Evolutionary conservation across 2,797 vertebrate species (phyloP).

Genomic region (Hydrolagus colliei): DNA sequence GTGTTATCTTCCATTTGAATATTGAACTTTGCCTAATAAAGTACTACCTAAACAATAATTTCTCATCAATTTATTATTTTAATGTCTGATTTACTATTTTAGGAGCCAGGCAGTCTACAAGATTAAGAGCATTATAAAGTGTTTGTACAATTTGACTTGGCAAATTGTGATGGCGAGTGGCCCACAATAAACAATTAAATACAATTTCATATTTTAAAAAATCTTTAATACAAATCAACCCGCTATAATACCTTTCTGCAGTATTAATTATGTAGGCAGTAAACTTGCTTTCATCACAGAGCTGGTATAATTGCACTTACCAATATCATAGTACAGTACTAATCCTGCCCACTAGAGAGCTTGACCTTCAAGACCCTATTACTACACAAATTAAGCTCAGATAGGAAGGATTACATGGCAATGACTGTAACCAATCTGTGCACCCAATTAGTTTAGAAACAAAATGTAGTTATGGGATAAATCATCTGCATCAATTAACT

Average conservation of each 20-base stretch:
- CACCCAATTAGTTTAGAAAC: slow-evolving; percentile 15
- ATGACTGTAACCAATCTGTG: neutral
- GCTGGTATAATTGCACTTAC: neutral
- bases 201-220: neutral
- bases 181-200: neutral
- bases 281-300: neutral
- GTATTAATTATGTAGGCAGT: neutral
- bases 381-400: slow-evolving; percentile 23
- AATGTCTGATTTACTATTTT: neutral
- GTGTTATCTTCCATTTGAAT: neutral
- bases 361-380: neutral
- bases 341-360: neutral
- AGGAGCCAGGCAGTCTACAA: no score
- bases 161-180: no score
- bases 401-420: neutral
- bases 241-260: neutral
- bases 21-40: neutral
- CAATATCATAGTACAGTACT: neutral
- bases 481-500: neutral
- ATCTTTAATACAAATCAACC: neutral
- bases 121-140: no score
- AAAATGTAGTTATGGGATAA: slow-evolving; percentile 1
- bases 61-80: neutral
- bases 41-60: neutral
- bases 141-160: no score